Evolutionary conservation across 2,797 vertebrate species (phyloP).

Genomic region (Syncerus caffer): DNA sequence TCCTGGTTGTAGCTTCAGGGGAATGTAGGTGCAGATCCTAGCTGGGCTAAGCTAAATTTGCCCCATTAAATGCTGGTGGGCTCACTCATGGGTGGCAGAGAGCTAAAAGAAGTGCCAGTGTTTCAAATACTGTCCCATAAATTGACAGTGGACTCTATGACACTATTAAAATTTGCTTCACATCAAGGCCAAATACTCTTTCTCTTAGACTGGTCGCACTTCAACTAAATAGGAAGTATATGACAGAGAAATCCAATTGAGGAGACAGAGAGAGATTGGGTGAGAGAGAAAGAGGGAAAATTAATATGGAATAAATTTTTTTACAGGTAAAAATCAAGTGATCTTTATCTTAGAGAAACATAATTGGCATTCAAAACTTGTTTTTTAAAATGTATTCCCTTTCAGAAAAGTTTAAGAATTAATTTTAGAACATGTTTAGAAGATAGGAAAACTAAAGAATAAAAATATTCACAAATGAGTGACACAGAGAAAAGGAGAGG

Average conservation of each 20-base stretch:
- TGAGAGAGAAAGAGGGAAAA: not conserved
- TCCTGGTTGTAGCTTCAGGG: not conserved
- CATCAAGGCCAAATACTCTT: not conserved
- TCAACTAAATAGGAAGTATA: not conserved
- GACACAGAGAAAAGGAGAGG: not conserved
- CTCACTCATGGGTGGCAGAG: not conserved
- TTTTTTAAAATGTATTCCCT: not conserved
- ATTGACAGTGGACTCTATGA: not conserved
- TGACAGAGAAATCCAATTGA: not conserved
- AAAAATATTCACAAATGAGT: not conserved
- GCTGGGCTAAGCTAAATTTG: not conserved
- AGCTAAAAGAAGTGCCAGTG: not conserved
- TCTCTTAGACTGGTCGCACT: not conserved
- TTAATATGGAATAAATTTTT: not conserved
- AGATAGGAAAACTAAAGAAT: not conserved
- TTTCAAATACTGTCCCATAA: not conserved
- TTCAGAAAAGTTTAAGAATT: not conserved
- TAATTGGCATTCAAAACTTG: not conserved
- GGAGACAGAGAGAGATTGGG: not conserved
- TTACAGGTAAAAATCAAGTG: not conserved
- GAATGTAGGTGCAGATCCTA: not conserved
- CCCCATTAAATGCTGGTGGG: not conserved
- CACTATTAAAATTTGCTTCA: not conserved
- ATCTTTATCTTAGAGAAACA: not conserved
- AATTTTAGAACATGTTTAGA: not conserved